A percentile compares a stretch with the other conserved stretches of the same genome.
Evolutionary conservation across 2,797 vertebrate species (phyloP).

Genomic region (Moxostoma hubbsi): DNA sequence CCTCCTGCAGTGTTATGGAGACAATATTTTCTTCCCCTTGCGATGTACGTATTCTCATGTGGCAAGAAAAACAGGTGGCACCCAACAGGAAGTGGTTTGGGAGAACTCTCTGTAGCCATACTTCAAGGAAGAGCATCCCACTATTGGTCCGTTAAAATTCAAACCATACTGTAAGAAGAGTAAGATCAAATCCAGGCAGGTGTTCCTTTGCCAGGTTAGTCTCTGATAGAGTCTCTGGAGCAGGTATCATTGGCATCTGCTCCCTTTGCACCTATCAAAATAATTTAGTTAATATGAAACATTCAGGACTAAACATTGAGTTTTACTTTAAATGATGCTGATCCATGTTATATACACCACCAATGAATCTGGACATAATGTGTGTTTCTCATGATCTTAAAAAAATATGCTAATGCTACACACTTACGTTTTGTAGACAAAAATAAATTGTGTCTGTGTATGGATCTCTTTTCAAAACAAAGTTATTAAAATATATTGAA

Average conservation of each 20-base stretch:
- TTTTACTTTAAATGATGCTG: no score
- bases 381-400: no score
- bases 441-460: no score
- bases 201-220: conserved; percentile 71
- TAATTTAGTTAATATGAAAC: background rate
- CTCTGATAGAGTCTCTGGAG: conserved; percentile 45
- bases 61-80: conserved; percentile 77
- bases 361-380: no score
- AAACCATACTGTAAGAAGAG: conserved; percentile 68
- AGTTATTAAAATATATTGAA: no score
- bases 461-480: no score
- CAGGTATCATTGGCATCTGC: conserved; percentile 24
- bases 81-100: conserved; percentile 74
- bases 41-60: conserved; percentile 66
- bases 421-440: no score
- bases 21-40: conserved; percentile 62
- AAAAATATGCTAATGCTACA: no score
- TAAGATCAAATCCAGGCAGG: conserved; percentile 76
- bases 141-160: conserved; percentile 74
- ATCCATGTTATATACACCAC: no score
- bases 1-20: conserved; percentile 60
- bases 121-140: conserved; percentile 72
- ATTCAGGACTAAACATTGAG: no score
- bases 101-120: conserved; percentile 69
- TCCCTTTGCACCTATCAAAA: conserved; percentile 31